phyloP scores from a whole-genome alignment of 2,888 invertebrate genomes.

The Itoplectis maculator region DNA sequence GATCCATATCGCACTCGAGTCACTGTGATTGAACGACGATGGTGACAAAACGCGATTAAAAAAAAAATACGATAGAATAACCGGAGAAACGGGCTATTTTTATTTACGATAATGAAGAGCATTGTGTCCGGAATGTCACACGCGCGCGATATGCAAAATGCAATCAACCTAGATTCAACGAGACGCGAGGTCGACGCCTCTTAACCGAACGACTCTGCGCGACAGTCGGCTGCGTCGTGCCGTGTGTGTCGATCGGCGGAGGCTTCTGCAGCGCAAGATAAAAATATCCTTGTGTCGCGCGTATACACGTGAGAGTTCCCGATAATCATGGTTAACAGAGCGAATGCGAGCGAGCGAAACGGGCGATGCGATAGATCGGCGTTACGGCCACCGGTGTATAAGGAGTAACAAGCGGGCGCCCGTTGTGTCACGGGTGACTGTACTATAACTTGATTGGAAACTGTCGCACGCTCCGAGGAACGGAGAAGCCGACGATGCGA shows the following conservation, averaged over 20 bases:
- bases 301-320: slow-evolving; percentile 45
- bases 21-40: slow-evolving; percentile 5
- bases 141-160: slow-evolving; percentile 39
- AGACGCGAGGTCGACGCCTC: slow-evolving; percentile 61
- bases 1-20: slow-evolving; percentile 3
- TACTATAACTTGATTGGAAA: slow-evolving; percentile 56
- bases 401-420: background rate
- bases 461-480: slow-evolving; percentile 58
- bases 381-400: slow-evolving; percentile 12
- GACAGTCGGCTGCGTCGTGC: background rate
- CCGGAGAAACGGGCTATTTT: slow-evolving; percentile 3
- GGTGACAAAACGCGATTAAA: background rate
- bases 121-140: slow-evolving; percentile 2
- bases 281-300: slow-evolving; percentile 50
- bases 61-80: slow-evolving; percentile 6
- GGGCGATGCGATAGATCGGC: slow-evolving; percentile 26
- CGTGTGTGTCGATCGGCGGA: slow-evolving; percentile 30
- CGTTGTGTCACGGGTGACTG: slow-evolving; percentile 26
- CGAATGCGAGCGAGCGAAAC: slow-evolving; percentile 56
- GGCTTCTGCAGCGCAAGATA: slow-evolving; percentile 40
- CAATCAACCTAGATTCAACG: slow-evolving; percentile 58
- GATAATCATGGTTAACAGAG: slow-evolving; percentile 64
- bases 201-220: slow-evolving; percentile 22
- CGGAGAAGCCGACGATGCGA: slow-evolving; percentile 57
- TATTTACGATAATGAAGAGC: slow-evolving; percentile 23